Base-by-base conservation (phyloP, 1,140 invertebrate genomes). In the Drosophila insularis region DNA sequence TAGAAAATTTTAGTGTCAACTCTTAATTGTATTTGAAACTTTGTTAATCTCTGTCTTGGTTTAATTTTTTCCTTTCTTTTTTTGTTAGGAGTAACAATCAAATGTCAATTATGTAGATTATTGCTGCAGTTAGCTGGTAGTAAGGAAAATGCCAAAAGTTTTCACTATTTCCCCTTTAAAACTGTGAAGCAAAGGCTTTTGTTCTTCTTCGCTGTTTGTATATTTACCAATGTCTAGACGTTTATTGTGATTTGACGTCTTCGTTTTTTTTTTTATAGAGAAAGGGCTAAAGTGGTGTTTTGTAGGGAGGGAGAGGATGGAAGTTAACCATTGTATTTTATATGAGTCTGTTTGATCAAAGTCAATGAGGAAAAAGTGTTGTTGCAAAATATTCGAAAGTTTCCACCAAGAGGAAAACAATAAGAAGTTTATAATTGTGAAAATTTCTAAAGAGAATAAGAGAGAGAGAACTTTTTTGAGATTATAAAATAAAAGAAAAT, bases 171-270 rank as follows among this genome's bases (percentile, higher is more conserved):
- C 10, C 14, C 17, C 43, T 21, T 50, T 50, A 21, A 50, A 21
- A 50, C 17, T 50, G 43, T 50, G 43, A 50, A 21, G 43, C 17
- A 50, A 50, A 50, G 21, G 37, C 74, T 71, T 77, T 71, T 71
- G 70, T 86, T 74, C 70, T 71, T 55, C 23, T 13, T 13, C 35
- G 10, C 35, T 13, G 43, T 78, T 81, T 86, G 81, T 50, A 50
- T 50, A 19, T 86, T 86, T 86, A 79, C 81, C 79, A 81, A 82
- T 61, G 81, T 86, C 81, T 86, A 86, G 81, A 86, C 81, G 56
- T 75, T 65, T 68, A 78, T 86, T 80, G 79, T 87, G 79, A 87
- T 67, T 76, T 50, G 17, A 50, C 8, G 43, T 50, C 43, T 50
- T 50, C 43, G 43, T 27, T 27, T 46, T 46, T 27, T 46, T 46